Base-by-base conservation (phyloP, 2,888 invertebrate species). In the Apotomis turbidana region DNA sequence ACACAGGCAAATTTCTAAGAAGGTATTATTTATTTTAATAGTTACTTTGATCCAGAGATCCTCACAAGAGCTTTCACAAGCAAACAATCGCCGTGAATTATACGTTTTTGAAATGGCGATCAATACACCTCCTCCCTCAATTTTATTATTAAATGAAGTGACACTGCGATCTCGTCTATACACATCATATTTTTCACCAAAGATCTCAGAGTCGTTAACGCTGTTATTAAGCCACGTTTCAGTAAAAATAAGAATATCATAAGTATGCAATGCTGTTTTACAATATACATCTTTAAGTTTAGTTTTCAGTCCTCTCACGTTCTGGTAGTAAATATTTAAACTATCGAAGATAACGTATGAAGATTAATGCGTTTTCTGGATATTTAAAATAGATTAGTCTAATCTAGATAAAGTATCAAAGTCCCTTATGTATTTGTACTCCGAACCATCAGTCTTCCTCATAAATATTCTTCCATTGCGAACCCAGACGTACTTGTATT, bases 401-500 rank as follows among this genome's bases (percentile, higher is more conserved):
- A 57, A 36, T 36, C 57, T 57, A 57, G 57, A 36, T 9, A 57
- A 9, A 0, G 57, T 27, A 36, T 57, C 57, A 12, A 8, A 10
- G 36, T 57, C 57, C 36, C 10, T 57, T 9, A 57, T 57, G 15
- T 36, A 57, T 10, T 57, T 57, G 54, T 57, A 57, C 12, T 36
- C 57, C 8, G 36, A 57, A 27, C 9, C 57, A 36, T 57, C 57
- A 4, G 36, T 10, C 27, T 57, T 57, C 57, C 57, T 57, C 57
- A 57, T 36, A 9, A 57, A 57, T 15, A 36, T 57, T 57, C 27
- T 27, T 36, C 57, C 57, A 27, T 57, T 57, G 36, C 57, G 36
- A 12, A 57, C 57, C 57, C 57, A 57, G 10, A 10, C 57, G 27
- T 57, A 57, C 15, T 57, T 36, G 57, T 57, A 57, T 4, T 57